Conservation (phyloP, 1,140 invertebrate genomes). For the Sarcophaga bullata region DNA sequence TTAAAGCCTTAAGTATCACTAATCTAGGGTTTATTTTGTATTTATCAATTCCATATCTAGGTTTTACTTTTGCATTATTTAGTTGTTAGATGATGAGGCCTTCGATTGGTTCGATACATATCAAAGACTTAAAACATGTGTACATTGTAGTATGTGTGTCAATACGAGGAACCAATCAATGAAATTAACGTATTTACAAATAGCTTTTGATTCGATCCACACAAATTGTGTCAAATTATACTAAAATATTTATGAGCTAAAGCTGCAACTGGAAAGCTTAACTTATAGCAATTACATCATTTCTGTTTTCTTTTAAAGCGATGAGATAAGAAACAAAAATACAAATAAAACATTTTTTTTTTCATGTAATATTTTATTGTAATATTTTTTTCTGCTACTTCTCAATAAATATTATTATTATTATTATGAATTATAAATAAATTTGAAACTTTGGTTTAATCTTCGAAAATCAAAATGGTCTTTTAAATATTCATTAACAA, state of each 20-base stretch:
- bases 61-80: too few species aligned
- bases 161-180: neutral
- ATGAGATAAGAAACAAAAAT: neutral
- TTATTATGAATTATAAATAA: neutral
- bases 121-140: too few species aligned
- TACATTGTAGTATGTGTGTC: neutral
- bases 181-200: conserved; percentile 10
- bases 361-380: neutral
- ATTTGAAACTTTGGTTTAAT: neutral
- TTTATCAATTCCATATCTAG: too few species aligned
- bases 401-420: neutral
- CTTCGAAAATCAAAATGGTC: conserved; percentile 14
- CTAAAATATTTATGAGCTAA: neutral
- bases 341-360: neutral
- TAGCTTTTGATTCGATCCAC: neutral
- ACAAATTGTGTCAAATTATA: conserved; percentile 13
- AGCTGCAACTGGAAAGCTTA: conserved; percentile 8
- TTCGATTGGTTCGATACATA: too few species aligned
- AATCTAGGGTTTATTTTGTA: too few species aligned
- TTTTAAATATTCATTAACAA: conserved; percentile 30
- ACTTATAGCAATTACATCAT: neutral
- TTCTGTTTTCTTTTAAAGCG: neutral
- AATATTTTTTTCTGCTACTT: too few species aligned
- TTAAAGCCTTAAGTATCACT: too few species aligned
- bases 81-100: too few species aligned